A percentile compares a stretch with the other conserved stretches of the same genome.
These are phyloP conservation scores for Spongilla lacustris DNA, from an alignment of 37 sponge, comb jelly and placozoan species.

Conservation along the genomic window DNA sequence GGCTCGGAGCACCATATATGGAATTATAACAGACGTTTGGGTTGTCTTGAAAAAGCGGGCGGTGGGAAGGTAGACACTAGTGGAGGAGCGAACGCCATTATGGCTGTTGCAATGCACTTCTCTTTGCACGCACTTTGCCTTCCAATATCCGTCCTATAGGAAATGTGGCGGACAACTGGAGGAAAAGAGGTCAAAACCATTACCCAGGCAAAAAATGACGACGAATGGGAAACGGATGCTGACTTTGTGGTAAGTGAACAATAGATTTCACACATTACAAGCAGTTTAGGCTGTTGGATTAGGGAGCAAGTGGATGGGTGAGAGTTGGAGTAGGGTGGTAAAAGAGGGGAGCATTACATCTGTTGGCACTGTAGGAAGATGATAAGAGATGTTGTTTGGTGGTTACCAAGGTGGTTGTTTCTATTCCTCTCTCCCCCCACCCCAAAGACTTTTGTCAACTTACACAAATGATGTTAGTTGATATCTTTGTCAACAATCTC, in stretches of 20 bases:
- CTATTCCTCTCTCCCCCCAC: too few relatives aligned
- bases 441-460: too few relatives aligned
- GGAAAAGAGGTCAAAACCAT: conserved; percentile 67
- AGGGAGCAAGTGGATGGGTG: not conserved
- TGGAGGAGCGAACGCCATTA: not conserved
- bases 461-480: not conserved
- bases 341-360: too few relatives aligned
- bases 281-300: not conserved
- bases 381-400: too few relatives aligned
- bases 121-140: not conserved
- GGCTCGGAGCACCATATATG: not conserved
- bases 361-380: too few relatives aligned
- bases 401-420: too few relatives aligned
- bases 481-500: not conserved
- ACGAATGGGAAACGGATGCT: conserved; percentile 99
- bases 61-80: not conserved
- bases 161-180: conserved; percentile 66
- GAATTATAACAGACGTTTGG: not conserved
- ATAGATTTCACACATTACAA: not conserved
- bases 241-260: conserved; percentile 86
- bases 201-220: conserved; percentile 74
- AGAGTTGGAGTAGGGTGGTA: not conserved
- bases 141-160: not conserved
- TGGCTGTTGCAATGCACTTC: too few relatives aligned
- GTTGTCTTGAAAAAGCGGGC: not conserved